Evolutionary conservation across 2,797 vertebrate genomes (phyloP), one percentile per base, ranked within the genome.

Genomic region (Schizothorax lantsangensis): DNA sequence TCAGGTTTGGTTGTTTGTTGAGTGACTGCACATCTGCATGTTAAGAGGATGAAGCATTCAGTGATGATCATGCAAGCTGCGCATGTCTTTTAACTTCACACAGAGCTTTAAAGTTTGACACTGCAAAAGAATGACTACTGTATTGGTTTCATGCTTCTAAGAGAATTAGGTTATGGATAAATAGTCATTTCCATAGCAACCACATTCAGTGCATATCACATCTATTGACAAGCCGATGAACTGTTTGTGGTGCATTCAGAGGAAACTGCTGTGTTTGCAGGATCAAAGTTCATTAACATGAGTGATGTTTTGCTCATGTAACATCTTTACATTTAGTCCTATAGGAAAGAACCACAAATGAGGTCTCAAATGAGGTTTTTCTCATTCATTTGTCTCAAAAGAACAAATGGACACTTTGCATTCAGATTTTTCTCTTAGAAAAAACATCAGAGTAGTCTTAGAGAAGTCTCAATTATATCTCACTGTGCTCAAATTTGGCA

Each of bases 121-220:
- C 47, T n/a, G 47, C 43, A 71, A 78, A 54, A 54, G 36, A 71
- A 71, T 43, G 17, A 47, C 43, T 68, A 11, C 49, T 85, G 64
- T 84, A 84, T 69, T n/a, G 10, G 75, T 59, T 78, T 78, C 21
- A 59, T 78, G 19, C 57, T 85, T 85, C 75, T 72, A 40, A 59
- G 19, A 71, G 64, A 85, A 85, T 79, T 69, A 47, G 49, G 49
- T 79, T 85, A 59, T 30, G 47, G 47, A 54, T 68, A 71, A 21
- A 40, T 80, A 66, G 43, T 49, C 57, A 77, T 79, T 72, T 85
- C 84, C 66, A 85, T 85, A 59, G 84, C 84, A 79, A 57, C 84
- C n/a, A 33, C 36, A 45, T 59, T 59, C n/a, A 59, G 64, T 7
- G 19, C 5, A 4, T 59, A 43, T 75, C 4, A 21, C 6, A 85